A percentile compares a stretch with the other conserved stretches of the same genome.
These are phyloP conservation scores for Melangyna quadrimaculata DNA, from an alignment of 2,888 invertebrate genomes.

Conservation along the genomic window DNA sequence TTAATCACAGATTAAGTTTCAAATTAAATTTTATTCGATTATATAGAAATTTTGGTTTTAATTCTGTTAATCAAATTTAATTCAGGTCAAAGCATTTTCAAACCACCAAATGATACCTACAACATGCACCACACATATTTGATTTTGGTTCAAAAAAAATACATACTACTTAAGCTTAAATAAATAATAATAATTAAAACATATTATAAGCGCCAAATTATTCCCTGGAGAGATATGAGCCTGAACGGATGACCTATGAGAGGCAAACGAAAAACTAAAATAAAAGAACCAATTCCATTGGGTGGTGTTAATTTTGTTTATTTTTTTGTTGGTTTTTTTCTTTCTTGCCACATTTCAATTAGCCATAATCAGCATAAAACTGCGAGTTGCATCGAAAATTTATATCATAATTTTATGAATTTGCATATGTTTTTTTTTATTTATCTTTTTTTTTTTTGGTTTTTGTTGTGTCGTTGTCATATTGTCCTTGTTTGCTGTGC, in stretches of 20 bases:
- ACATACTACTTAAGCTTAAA: not conserved
- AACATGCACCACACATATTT: too few relatives aligned
- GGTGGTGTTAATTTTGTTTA: not conserved
- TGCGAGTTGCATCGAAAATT: constrained; percentile 5
- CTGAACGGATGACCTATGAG: not conserved
- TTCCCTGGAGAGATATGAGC: not conserved
- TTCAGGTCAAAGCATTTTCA: constrained; percentile 17
- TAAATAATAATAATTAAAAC: constrained; percentile 2
- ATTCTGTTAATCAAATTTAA: not conserved
- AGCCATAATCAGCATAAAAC: constrained; percentile 31
- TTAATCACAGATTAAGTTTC: not conserved
- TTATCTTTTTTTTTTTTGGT: constrained; percentile 7
- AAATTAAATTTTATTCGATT: constrained; percentile 1
- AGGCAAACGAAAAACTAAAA: not conserved
- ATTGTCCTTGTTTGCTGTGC: not conserved
- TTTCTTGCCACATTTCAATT: constrained; percentile 48
- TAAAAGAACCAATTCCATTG: not conserved
- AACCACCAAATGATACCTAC: not conserved
- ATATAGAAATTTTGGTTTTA: not conserved
- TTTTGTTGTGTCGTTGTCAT: not conserved
- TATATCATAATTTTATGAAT: constrained; percentile 46
- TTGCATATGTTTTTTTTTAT: constrained; percentile 26
- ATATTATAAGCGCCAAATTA: not conserved
- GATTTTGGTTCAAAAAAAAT: not conserved
- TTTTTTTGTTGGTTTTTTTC: too few relatives aligned